Percentiles rank a stretch among this genome's conserved stretches.
These are phyloP conservation scores for Atta cephalotes DNA, from an alignment of 1,140 invertebrate species.

Conservation along the genomic window DNA sequence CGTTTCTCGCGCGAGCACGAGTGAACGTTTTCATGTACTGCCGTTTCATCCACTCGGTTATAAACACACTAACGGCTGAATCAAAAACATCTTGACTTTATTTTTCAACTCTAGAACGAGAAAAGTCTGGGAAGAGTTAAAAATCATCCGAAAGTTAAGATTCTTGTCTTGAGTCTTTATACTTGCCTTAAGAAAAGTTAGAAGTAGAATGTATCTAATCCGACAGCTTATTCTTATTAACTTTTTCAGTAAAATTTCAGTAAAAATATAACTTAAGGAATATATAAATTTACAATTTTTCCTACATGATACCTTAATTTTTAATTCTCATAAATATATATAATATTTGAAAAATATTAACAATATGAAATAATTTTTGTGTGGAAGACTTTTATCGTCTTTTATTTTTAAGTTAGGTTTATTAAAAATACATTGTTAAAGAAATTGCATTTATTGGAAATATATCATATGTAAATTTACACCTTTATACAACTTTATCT, in stretches of 20 bases:
- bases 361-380: background rate
- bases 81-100: slow-evolving; percentile 23
- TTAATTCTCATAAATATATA: background rate
- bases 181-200: slow-evolving; percentile 42
- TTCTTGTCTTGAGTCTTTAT: slow-evolving; percentile 18
- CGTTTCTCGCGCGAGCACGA: background rate
- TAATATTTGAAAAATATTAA: background rate
- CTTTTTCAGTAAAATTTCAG: slow-evolving; percentile 50
- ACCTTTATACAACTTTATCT: background rate
- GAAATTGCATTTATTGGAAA: slow-evolving; percentile 10
- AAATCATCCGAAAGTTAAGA: slow-evolving; percentile 45
- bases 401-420: background rate
- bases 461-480: background rate
- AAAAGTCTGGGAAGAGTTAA: slow-evolving; percentile 31
- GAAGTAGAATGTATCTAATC: slow-evolving; percentile 40
- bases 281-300: background rate
- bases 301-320: background rate
- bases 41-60: slow-evolving; percentile 4
- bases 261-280: slow-evolving; percentile 43
- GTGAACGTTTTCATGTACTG: slow-evolving; percentile 4
- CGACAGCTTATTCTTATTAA: slow-evolving; percentile 39
- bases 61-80: slow-evolving; percentile 23
- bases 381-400: background rate
- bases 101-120: slow-evolving; percentile 11
- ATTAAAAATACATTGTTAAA: background rate